Conservation (phyloP, 2,888 invertebrate genomes). For the Papilio protenor region DNA sequence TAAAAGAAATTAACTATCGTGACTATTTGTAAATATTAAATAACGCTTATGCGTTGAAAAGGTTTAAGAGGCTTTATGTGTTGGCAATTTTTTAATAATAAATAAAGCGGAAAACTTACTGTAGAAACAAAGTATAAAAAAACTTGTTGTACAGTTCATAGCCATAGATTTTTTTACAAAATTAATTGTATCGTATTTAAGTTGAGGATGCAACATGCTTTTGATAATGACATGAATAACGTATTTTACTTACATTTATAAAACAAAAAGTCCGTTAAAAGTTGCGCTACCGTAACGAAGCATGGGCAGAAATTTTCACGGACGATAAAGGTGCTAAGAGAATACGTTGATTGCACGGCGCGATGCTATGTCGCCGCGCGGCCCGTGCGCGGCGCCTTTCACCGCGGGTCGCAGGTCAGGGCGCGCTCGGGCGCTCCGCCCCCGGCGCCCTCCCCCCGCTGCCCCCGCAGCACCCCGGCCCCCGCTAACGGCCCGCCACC, state of each 20-base stretch:
- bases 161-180: not conserved
- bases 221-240: not conserved
- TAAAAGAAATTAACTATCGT: not conserved
- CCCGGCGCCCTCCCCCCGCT: constrained; percentile 59
- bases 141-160: not conserved
- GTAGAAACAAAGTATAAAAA: not conserved
- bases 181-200: not conserved
- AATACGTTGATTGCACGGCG: constrained; percentile 67
- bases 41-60: not conserved
- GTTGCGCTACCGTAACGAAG: constrained; percentile 10
- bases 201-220: not conserved
- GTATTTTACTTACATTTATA: not conserved
- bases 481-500: constrained; percentile 72
- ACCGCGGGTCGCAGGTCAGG: constrained; percentile 84
- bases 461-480: constrained; percentile 53
- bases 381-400: constrained; percentile 76
- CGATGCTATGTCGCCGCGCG: constrained; percentile 72
- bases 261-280: constrained; percentile 5
- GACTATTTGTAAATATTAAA: not conserved
- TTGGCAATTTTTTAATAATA: not conserved
- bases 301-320: constrained; percentile 18
- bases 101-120: not conserved
- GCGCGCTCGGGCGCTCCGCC: constrained; percentile 84
- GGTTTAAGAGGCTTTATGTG: not conserved
- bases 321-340: constrained; percentile 48